Conservation (phyloP, 2,113 vertebrate genomes). For the Marcusenius ussheri region DNA sequence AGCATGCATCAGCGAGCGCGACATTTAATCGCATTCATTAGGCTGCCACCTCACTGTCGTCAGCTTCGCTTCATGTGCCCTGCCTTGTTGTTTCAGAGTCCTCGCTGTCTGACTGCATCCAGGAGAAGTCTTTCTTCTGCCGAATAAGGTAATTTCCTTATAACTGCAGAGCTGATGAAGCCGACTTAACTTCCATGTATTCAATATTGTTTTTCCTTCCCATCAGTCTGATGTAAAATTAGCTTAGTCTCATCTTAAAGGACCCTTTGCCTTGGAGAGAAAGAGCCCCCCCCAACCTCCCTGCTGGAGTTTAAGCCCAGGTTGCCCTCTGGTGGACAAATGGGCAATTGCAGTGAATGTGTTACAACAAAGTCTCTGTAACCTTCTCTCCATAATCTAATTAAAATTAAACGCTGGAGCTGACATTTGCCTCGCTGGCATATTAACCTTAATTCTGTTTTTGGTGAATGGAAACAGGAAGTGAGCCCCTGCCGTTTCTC, state of each 20-base stretch:
- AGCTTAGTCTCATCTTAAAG: background rate
- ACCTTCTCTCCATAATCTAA: background rate
- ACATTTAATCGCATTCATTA: background rate
- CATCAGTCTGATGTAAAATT: background rate
- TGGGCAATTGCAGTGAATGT: background rate
- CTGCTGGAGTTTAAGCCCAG: background rate
- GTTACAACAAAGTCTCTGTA: background rate
- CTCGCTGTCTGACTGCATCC: slow-evolving; percentile 74
- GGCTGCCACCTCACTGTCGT: background rate
- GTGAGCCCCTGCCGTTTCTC: background rate
- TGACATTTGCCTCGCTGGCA: background rate
- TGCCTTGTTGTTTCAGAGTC: slow-evolving; percentile 54
- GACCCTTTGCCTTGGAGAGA: background rate
- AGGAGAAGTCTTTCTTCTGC: slow-evolving; percentile 94
- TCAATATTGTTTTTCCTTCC: background rate
- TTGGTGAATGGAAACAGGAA: background rate
- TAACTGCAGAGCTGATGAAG: background rate
- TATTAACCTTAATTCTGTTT: background rate
- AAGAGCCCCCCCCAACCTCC: background rate
- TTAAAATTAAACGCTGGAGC: background rate
- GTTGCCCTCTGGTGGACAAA: slow-evolving; percentile 4
- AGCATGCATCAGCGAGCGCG: background rate
- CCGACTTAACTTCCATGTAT: background rate
- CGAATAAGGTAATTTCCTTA: slow-evolving; percentile 73
- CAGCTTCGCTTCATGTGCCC: slow-evolving; percentile 28